Evolutionary conservation across 2,888 invertebrate species (phyloP).

Genomic region (Beris morrisii): DNA sequence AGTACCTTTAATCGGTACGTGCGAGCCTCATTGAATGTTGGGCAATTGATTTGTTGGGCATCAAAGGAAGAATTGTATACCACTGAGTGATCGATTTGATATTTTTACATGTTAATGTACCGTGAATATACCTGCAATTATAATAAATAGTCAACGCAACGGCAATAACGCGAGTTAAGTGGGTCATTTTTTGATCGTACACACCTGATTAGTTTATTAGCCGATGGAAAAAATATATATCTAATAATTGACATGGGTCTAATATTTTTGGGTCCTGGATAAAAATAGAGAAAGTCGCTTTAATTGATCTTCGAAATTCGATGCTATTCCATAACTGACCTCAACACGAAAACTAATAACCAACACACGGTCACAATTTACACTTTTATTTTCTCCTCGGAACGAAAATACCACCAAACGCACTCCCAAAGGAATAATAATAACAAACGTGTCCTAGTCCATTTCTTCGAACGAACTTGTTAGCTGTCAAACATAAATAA

Average conservation of each 20-base stretch:
- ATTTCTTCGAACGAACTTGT: constrained; percentile 26
- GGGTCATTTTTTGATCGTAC: constrained; percentile 20
- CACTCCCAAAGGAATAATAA: constrained; percentile 27
- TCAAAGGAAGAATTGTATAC: constrained; percentile 17
- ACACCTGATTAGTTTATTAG: constrained; percentile 18
- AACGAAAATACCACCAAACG: background rate
- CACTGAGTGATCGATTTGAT: constrained; percentile 21
- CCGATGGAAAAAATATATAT: background rate
- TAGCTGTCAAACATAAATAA: constrained; percentile 33
- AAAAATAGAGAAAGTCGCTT: no score
- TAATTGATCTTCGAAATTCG: no score
- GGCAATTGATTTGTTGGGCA: constrained; percentile 28
- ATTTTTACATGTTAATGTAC: constrained; percentile 7
- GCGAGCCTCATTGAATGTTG: background rate
- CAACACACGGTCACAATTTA: no score
- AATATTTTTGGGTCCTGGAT: constrained; percentile 3
- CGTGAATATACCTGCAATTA: background rate
- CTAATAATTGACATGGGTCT: constrained; percentile 19
- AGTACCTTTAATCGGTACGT: background rate
- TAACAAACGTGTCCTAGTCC: constrained; percentile 16
- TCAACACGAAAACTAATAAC: no score
- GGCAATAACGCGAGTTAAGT: constrained; percentile 14
- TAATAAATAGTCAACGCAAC: constrained; percentile 2
- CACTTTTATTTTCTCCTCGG: no score
- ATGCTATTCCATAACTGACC: no score